phyloP scores from a whole-genome alignment of 2,113 vertebrate genomes.

The Lagopus muta region DNA sequence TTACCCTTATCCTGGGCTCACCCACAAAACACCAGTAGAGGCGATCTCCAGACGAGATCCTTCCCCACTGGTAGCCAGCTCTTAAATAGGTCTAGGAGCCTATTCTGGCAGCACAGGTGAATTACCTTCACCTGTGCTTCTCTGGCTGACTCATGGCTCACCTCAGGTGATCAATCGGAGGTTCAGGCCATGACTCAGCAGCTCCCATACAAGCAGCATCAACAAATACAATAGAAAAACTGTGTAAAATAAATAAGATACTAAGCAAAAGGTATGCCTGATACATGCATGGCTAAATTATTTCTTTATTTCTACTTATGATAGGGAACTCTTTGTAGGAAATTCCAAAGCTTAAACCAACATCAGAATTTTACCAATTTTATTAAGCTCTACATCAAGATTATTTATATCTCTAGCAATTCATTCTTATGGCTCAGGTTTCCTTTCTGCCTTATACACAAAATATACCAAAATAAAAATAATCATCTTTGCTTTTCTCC shows the following conservation, averaged over 20 bases:
- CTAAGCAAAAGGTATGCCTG: not conserved
- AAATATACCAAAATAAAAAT: not conserved
- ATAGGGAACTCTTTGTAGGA: not conserved
- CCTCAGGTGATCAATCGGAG: too few relatives aligned
- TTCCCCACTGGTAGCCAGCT: too few relatives aligned
- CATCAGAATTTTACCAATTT: not conserved
- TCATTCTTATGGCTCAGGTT: not conserved
- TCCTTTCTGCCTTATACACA: not conserved
- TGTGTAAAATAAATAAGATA: not conserved
- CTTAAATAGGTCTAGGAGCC: too few relatives aligned
- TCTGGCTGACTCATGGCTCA: too few relatives aligned
- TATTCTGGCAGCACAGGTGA: too few relatives aligned
- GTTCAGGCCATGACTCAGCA: too few relatives aligned
- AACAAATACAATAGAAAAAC: not conserved
- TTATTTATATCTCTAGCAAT: not conserved
- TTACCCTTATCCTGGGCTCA: too few relatives aligned
- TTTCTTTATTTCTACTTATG: not conserved
- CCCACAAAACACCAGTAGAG: too few relatives aligned
- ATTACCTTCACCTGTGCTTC: too few relatives aligned
- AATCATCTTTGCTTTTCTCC: not conserved
- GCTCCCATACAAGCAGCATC: not conserved
- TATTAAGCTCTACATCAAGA: not conserved
- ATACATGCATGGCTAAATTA: not conserved
- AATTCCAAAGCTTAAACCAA: not conserved
- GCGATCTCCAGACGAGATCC: too few relatives aligned